Evolutionary conservation across 2,888 invertebrate genomes (phyloP).

Genomic region (Psylliodes chrysocephalus): DNA sequence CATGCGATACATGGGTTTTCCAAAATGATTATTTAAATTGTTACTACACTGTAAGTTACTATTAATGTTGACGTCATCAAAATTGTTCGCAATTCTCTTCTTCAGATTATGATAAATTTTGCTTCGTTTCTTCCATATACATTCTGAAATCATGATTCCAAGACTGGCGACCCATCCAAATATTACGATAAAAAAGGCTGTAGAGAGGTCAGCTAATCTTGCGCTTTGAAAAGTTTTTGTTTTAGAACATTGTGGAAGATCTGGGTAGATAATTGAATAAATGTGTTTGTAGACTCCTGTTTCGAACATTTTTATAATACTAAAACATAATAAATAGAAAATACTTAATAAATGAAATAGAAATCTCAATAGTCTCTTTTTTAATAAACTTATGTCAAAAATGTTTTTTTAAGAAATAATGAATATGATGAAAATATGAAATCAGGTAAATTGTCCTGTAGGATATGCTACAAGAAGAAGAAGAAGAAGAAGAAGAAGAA

Average conservation of each 20-base stretch:
- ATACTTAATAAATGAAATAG: background rate
- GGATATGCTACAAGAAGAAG: too few species aligned
- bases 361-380: too few species aligned
- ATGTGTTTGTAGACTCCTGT: conserved; percentile 46
- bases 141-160: conserved; percentile 39
- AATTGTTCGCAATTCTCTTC: conserved; percentile 12
- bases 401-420: too few species aligned
- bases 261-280: conserved; percentile 59
- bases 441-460: too few species aligned
- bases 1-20: background rate
- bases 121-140: conserved; percentile 42
- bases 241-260: conserved; percentile 68
- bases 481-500: too few species aligned
- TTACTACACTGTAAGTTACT: too few species aligned
- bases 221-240: conserved; percentile 70
- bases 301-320: conserved; percentile 57
- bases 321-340: conserved; percentile 43
- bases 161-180: conserved; percentile 62
- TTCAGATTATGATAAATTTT: conserved; percentile 26
- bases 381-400: background rate
- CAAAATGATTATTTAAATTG: background rate
- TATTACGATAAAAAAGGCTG: conserved; percentile 66
- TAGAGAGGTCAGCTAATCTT: conserved; percentile 69
- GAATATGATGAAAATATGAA: too few species aligned
- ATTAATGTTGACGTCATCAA: background rate